A percentile compares a stretch with the other conserved stretches of the same genome.
Conservation (phyloP, 2,797 vertebrate species). For the Trachurus trachurus region DNA sequence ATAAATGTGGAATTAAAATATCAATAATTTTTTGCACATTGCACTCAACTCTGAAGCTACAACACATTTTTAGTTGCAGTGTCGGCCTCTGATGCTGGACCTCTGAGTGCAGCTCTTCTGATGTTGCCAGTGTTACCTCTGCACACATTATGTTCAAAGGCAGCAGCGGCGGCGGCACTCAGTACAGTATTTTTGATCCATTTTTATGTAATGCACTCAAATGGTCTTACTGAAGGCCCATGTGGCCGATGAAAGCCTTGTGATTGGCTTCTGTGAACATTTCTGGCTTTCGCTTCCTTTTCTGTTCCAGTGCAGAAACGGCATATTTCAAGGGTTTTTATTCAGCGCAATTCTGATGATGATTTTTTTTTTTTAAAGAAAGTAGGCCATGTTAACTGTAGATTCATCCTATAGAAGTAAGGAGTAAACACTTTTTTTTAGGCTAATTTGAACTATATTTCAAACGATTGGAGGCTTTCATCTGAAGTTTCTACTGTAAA, state of each 20-base stretch:
- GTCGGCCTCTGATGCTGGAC: background rate
- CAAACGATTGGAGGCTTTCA: constrained; percentile 48
- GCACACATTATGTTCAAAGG: constrained; percentile 42
- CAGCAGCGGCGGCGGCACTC: background rate
- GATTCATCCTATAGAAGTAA: constrained; percentile 15
- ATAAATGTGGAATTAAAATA: background rate
- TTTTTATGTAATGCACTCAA: constrained; percentile 43
- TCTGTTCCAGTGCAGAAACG: background rate
- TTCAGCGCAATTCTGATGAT: constrained; percentile 7
- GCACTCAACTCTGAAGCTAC: background rate
- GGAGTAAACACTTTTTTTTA: constrained; percentile 2
- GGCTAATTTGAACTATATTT: constrained; percentile 34
- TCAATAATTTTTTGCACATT: background rate
- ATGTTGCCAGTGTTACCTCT: constrained; percentile 13
- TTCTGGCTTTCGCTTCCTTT: constrained; percentile 1
- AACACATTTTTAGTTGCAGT: constrained; percentile 14
- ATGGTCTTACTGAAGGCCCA: constrained; percentile 26
- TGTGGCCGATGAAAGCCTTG: constrained; percentile 38
- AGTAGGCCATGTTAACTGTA: constrained; percentile 37
- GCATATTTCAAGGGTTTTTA: background rate
- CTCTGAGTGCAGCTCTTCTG: constrained; percentile 11
- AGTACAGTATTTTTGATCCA: constrained; percentile 24
- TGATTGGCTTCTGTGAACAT: constrained; percentile 17
- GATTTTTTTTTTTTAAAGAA: constrained; percentile 10
- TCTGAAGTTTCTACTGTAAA: constrained; percentile 17